These are phyloP conservation scores for Acromyrmex charruanus DNA, from an alignment of 1,140 invertebrate species.

Conservation along the genomic window DNA sequence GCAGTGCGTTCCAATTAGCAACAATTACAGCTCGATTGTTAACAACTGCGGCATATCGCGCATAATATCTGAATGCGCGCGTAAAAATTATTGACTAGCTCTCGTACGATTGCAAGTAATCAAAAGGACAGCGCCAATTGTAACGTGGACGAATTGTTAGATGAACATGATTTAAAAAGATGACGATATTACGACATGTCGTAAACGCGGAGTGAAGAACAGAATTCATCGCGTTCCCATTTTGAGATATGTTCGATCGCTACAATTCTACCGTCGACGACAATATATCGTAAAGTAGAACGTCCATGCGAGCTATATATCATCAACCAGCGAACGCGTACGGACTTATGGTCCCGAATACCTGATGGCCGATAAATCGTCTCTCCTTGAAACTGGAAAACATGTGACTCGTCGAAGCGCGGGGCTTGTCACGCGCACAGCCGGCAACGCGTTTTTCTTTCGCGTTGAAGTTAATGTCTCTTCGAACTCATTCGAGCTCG, in stretches of 20 bases:
- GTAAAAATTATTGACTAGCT: slow-evolving; percentile 11
- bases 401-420: slow-evolving; percentile 43
- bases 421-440: slow-evolving; percentile 22
- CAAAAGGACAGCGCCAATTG: not conserved
- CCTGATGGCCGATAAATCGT: slow-evolving; percentile 59
- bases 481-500: slow-evolving; percentile 34
- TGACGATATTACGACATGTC: slow-evolving; percentile 27
- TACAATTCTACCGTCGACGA: slow-evolving; percentile 34
- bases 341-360: slow-evolving; percentile 48
- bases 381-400: slow-evolving; percentile 53
- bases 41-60: slow-evolving; percentile 23
- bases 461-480: slow-evolving; percentile 19
- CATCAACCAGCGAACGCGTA: slow-evolving; percentile 47
- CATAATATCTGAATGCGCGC: slow-evolving; percentile 13
- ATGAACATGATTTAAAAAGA: slow-evolving; percentile 39
- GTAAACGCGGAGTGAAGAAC: slow-evolving; percentile 4
- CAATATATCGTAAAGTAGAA: slow-evolving; percentile 61
- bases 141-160: not conserved
- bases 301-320: slow-evolving; percentile 47
- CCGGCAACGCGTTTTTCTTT: slow-evolving; percentile 31
- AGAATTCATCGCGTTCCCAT: slow-evolving; percentile 16
- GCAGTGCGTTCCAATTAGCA: slow-evolving; percentile 45
- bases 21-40: slow-evolving; percentile 40
- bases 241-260: slow-evolving; percentile 45
- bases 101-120: not conserved